A percentile compares a stretch with the other conserved stretches of the same genome.
Conservation (phyloP, 2,888 invertebrate species). For the Drosophila aldrichi region DNA sequence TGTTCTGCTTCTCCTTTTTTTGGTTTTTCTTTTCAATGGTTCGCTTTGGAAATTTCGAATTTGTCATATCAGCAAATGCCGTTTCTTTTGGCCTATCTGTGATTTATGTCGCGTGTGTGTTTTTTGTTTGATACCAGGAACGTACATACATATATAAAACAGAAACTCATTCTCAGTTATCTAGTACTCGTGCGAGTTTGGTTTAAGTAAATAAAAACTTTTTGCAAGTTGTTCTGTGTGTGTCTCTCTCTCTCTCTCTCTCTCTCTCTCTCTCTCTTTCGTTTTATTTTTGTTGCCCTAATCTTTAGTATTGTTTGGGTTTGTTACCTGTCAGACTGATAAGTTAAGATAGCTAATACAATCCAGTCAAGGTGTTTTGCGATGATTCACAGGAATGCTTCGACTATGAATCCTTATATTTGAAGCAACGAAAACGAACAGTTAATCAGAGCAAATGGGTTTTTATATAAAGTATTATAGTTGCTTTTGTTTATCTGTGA, state of each 20-base stretch:
- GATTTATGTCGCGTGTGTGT: constrained; percentile 41
- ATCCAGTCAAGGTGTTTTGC: constrained; percentile 1
- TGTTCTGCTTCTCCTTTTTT: background rate
- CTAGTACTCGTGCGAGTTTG: constrained; percentile 5
- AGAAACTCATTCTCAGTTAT: constrained; percentile 9
- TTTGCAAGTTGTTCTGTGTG: constrained; percentile 14
- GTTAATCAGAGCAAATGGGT: background rate
- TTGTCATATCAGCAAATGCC: constrained; percentile 54
- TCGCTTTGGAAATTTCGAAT: constrained; percentile 33
- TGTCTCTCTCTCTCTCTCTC: no score
- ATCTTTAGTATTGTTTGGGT: constrained; percentile 20
- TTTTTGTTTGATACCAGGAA: background rate
- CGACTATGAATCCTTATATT: background rate
- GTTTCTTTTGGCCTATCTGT: constrained; percentile 31
- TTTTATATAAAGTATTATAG: background rate
- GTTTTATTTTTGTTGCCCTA: background rate
- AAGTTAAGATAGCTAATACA: constrained; percentile 10
- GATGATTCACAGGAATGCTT: constrained; percentile 5
- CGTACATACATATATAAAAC: constrained; percentile 3
- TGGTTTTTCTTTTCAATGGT: constrained; percentile 8
- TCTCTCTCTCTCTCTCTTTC: background rate
- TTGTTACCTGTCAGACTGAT: constrained; percentile 28
- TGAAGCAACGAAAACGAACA: background rate
- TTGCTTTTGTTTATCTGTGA: background rate
- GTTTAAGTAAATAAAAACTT: constrained; percentile 25